Conservation (phyloP, 2,797 vertebrate genomes). For the Enteromius afrohamiltoni region DNA sequence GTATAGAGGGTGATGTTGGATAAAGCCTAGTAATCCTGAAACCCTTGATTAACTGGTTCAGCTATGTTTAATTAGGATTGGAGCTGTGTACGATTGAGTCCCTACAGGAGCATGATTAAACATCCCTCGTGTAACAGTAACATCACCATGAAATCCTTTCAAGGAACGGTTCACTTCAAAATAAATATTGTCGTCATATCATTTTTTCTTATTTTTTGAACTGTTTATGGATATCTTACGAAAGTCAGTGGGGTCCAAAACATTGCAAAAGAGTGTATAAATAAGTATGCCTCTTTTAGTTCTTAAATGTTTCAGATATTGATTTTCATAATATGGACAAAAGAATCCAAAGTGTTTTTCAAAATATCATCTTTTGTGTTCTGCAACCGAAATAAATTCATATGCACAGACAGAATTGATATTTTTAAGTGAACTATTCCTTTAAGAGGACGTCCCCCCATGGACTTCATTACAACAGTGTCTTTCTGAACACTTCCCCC, state of each 20-base stretch:
- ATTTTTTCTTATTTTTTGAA: not conserved
- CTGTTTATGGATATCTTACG: not conserved
- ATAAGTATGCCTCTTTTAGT: not conserved
- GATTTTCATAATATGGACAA: not conserved
- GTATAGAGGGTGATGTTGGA: not conserved
- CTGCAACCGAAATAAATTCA: not conserved
- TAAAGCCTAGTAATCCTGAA: not conserved
- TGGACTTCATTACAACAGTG: conserved; percentile 20
- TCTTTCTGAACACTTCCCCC: not conserved
- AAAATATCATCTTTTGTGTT: not conserved
- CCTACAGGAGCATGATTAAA: not conserved
- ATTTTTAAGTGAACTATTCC: not conserved
- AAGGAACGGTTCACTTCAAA: not conserved
- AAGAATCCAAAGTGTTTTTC: not conserved
- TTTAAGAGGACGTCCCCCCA: not conserved
- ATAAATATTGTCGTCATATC: not conserved
- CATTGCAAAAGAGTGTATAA: not conserved
- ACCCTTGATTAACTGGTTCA: not conserved
- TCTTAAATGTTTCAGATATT: not conserved
- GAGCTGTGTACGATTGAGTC: not conserved
- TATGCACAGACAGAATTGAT: not conserved
- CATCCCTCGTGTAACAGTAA: not conserved
- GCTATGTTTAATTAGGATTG: not conserved
- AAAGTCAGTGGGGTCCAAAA: not conserved
- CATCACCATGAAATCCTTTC: not conserved